Base-by-base conservation (phyloP, 2,888 invertebrate genomes). In the Sesia bembeciformis region DNA sequence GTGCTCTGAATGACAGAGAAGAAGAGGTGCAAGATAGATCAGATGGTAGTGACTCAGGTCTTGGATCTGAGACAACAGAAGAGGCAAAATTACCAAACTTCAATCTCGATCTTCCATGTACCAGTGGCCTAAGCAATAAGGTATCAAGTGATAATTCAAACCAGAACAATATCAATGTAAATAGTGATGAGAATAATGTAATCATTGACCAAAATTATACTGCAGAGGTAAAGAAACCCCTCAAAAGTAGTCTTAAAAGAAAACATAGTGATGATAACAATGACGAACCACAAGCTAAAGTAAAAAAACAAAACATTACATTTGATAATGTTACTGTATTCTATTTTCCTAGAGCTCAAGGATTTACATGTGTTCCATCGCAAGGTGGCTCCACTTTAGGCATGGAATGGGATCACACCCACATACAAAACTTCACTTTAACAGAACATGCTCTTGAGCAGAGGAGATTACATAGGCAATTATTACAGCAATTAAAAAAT, bases 301-400 rank as follows among this genome's bases (percentile, higher is more conserved):
- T 93, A 74, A 92, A 92, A 72, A 96, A 95, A 83, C 93, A 94
- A 66, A 93, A 93, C 50, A 97, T 98, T 60, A 93, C 94, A 62
- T 98, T 98, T 78, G 95, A 97, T 66, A 94, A 93, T 62, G 98
- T 98, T 0, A 97, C 97, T 38, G 97, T 98, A 5, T 98, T 93
- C 83, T 98, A 98, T 85, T 98, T 99, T 85, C 96, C 97, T 3
- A 91, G 98, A 71, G 93, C 96, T 54, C 97, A 97, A 90, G 97
- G 97, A 38, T 96, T 97, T 82, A 94, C 95, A 43, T 97, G 97
- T 84, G 96, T 97, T 59, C 97, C 97, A 52, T 97, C 97, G 6
- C 94, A 95, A 84, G 96, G 96, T 55, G 95, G 95, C 4, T 94
- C 94, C n/a, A 98, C 98, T 3, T 90, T 98, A 62, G 98, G 98